Conservation (phyloP, 2,888 invertebrate genomes). For the Patella depressa region DNA sequence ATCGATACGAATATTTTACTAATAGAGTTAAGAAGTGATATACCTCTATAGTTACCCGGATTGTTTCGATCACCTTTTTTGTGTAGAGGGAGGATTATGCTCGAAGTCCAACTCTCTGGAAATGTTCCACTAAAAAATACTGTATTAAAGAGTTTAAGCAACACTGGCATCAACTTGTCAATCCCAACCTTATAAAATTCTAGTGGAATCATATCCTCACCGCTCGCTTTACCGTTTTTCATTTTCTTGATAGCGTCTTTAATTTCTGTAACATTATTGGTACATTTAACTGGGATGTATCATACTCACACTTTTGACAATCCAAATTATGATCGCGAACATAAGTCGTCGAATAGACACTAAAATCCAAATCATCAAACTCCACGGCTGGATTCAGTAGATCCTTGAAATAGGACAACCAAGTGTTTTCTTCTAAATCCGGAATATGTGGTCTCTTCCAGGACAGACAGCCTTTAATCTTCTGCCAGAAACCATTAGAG, state of each 20-base stretch:
- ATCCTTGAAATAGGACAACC: background rate
- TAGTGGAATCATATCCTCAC: background rate
- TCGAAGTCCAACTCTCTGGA: background rate
- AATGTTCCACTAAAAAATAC: background rate
- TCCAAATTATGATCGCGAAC: background rate
- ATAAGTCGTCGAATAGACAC: background rate
- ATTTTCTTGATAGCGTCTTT: constrained; percentile 5
- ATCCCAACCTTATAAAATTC: background rate
- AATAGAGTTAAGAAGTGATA: background rate
- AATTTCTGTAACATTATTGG: background rate
- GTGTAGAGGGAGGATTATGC: background rate
- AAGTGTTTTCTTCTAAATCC: background rate
- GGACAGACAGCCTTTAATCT: background rate
- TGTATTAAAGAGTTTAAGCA: background rate
- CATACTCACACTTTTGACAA: no score
- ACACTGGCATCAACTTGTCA: background rate
- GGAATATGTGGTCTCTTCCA: no score
- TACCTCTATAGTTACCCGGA: background rate
- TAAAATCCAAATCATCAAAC: background rate
- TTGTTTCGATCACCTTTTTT: background rate
- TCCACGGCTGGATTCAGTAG: background rate
- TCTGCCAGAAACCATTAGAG: background rate
- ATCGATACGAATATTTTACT: constrained; percentile 5
- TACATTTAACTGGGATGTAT: no score
- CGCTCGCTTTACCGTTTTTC: background rate